Base-by-base conservation (phyloP, 2,113 vertebrate genomes). In the Hippocampus abdominalis region DNA sequence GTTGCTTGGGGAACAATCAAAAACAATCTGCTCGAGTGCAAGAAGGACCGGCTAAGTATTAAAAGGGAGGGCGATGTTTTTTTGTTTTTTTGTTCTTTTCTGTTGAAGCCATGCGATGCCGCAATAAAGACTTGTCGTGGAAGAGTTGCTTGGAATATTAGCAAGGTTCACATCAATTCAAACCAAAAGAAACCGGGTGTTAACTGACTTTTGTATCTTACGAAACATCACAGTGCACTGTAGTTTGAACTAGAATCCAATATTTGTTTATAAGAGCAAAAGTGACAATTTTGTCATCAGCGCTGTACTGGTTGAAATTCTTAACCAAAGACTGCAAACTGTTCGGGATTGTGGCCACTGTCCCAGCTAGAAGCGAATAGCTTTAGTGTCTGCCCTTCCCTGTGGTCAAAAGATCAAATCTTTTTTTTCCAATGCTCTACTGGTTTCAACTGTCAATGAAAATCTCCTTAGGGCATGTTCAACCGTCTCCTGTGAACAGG, bases 1-100 rank as follows among this genome's bases (percentile, higher is more conserved):
- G 81, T 81, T 82, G 83, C 78, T 85, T 84, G 48, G 70, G 81
- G 80, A 72, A 68, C 56, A 75, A 81, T 87, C 80, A 79, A 79
- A 84, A 76, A 71, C 62, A 64, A 64, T 64, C 62, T 64, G 74
- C 71, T 72, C 42, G 68, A 67, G 23, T 64, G 68, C 72, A 70
- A 53, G 66, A 73, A 68, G 59, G 64, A 79, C 57, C 46, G 66
- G 49, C 29, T 42, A 60, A 64, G 71, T 76, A 71, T 79, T 68
- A 69, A 77, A 68, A 66, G 32, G 64, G 74, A 68, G 73, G 74
- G 23, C 23, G 0, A 11, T n/a, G 5, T 3, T 8, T 61, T 20
- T 20, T 71, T 73, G 79, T 74, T 74, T 74, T 8, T 1, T 61
- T 10, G 9, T 71, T 73, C 79, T 74, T 73, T 74, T 78, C 76